These are phyloP conservation scores for Tapirus indicus DNA, from an alignment of 2,797 vertebrate species.

Conservation along the genomic window DNA sequence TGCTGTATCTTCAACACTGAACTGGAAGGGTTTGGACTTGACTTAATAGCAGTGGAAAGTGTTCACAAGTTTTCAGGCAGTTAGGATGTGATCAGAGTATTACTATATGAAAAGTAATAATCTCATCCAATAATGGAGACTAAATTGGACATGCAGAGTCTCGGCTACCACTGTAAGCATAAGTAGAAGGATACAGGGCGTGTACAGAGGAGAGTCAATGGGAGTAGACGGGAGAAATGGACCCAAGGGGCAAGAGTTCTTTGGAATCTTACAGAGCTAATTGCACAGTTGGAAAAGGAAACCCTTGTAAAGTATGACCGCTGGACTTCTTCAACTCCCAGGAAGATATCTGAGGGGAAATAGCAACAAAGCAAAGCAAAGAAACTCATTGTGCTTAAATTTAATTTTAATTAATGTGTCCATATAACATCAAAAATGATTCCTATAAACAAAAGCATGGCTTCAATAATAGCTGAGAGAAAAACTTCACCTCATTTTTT, in stretches of 20 bases:
- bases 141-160: rapidly evolving
- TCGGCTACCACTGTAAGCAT: rapidly evolving
- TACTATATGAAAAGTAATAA: rapidly evolving
- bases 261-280: not conserved
- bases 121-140: not conserved
- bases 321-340: not conserved
- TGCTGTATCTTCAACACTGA: not conserved
- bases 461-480: not conserved
- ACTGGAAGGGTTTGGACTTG: not conserved
- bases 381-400: not conserved
- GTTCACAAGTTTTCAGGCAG: not conserved
- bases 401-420: conserved; percentile 19
- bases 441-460: not conserved
- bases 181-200: rapidly evolving
- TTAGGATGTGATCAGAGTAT: not conserved
- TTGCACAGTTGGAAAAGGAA: not conserved
- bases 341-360: not conserved
- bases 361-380: not conserved
- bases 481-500: not conserved
- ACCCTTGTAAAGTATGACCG: not conserved
- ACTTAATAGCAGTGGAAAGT: not conserved
- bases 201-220: too few relatives aligned
- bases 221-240: not conserved
- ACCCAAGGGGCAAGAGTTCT: not conserved
- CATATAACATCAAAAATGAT: not conserved